Base-by-base conservation (phyloP, 1,140 invertebrate species). In the Brachionus sp. region DNA sequence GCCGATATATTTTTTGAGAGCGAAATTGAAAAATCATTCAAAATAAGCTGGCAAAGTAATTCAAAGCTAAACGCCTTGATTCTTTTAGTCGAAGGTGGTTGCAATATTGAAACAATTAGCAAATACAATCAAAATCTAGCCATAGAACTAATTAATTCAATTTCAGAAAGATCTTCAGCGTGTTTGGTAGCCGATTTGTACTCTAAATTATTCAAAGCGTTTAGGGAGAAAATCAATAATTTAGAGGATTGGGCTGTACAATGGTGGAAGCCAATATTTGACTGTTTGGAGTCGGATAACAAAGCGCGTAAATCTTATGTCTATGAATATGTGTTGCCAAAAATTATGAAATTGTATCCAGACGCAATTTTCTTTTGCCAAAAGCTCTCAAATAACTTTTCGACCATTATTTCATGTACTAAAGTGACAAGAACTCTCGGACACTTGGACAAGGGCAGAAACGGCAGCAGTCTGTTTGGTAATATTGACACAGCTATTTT, bases 141-240 rank as follows among this genome's bases (percentile, higher is more conserved):
- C 9, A 50, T 9, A 25, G 77, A 80, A 35, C 29, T 57, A 3
- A 46, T 75, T 12, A 39, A 75, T 5, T 42, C 42, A 5, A 80
- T 80, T 3, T 19, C 77, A 12, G 77, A 66, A 23, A 10, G 62
- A 33, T 80, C 77, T 13, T 42, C 62, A n/a, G 62, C 77, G 10
- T 80, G 62, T 39, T 25, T 80, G 12, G 77, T 80, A 13, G 62
- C 50, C 33, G 77, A 80, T 80, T 62, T 80, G 37, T 80, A 80
- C 23, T 39, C 77, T 29, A 35, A n/a, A 39, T 35, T 80, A 10
- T 80, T 80, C 77, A 80, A 62, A 66, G 23, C 50, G 5, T 35
- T n/a, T 25, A 50, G 77, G 12, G 25, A 80, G 62, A 25, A 39
- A 10, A 57, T 5, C 10, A 5, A 19, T 3, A 25, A 62, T 62